Percentiles rank a stretch among this genome's conserved stretches.
Conservation (phyloP, 2,888 invertebrate species). For the Mimas tiliae region DNA sequence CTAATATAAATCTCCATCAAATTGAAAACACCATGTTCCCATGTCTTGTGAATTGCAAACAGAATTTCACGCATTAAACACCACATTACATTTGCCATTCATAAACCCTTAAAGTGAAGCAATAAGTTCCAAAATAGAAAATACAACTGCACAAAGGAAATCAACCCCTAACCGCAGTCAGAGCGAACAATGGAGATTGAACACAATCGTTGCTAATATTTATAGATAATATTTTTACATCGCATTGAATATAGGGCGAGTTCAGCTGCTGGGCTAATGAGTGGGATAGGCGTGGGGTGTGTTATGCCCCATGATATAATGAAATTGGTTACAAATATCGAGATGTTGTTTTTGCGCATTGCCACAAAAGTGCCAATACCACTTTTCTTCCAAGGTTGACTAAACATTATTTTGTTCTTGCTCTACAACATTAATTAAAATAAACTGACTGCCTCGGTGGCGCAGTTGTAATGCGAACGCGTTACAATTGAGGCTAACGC, state of each 20-base stretch:
- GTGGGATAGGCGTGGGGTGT: constrained; percentile 12
- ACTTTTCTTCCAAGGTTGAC: too few relatives aligned
- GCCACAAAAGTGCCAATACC: too few relatives aligned
- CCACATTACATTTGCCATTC: constrained; percentile 29
- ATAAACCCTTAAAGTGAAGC: constrained; percentile 23
- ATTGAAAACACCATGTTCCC: constrained; percentile 66
- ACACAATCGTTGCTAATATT: constrained; percentile 73
- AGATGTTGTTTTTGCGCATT: too few relatives aligned
- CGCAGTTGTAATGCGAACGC: too few relatives aligned
- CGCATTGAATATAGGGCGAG: constrained; percentile 30
- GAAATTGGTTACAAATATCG: too few relatives aligned
- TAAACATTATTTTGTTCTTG: too few relatives aligned
- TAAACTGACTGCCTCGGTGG: too few relatives aligned
- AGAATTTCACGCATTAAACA: constrained; percentile 43
- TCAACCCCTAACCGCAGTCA: constrained; percentile 47
- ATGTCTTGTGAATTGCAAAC: constrained; percentile 68
- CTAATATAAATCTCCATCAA: constrained; percentile 54
- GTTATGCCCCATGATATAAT: not conserved
- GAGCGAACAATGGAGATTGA: constrained; percentile 60
- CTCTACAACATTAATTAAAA: too few relatives aligned
- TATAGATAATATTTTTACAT: constrained; percentile 79
- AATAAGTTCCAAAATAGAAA: constrained; percentile 1
- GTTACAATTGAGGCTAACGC: too few relatives aligned
- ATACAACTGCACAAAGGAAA: not conserved
- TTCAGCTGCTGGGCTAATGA: constrained; percentile 28